Evolutionary conservation across 2,113 vertebrate species (phyloP).

Genomic region (Sturnus vulgaris): DNA sequence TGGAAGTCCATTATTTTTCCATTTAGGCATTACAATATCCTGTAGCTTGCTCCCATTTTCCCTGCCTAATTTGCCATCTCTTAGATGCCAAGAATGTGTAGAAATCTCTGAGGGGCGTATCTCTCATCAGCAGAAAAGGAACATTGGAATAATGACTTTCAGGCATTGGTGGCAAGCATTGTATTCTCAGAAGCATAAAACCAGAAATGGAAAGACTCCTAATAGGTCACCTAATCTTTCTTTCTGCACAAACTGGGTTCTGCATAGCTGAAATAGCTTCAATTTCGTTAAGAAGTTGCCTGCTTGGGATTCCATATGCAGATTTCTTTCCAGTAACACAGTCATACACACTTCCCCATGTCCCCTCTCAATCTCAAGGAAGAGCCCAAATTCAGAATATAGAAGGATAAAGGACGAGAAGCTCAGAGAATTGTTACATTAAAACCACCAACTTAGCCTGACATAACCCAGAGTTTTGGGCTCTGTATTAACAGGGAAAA

Average conservation of each 20-base stretch:
- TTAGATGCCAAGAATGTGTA: slow-evolving; percentile 19
- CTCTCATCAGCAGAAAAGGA: slow-evolving; percentile 49
- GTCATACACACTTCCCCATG: not conserved
- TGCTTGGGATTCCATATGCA: slow-evolving; percentile 14
- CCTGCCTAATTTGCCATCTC: slow-evolving; percentile 59
- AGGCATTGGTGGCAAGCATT: slow-evolving; percentile 42
- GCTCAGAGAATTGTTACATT: not conserved
- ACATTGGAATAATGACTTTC: slow-evolving; percentile 61
- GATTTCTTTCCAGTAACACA: not conserved
- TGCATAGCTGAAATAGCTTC: slow-evolving; percentile 3
- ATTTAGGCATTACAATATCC: slow-evolving; percentile 48
- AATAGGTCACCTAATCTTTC: slow-evolving; percentile 50
- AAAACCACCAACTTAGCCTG: not conserved
- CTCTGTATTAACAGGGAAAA: not conserved
- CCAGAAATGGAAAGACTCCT: slow-evolving; percentile 47
- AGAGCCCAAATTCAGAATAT: not conserved
- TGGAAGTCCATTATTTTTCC: slow-evolving; percentile 49
- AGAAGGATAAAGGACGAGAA: not conserved
- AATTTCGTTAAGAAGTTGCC: not conserved
- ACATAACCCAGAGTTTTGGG: not conserved
- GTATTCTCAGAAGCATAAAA: slow-evolving; percentile 62
- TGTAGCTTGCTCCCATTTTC: slow-evolving; percentile 56
- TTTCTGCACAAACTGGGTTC: slow-evolving; percentile 7
- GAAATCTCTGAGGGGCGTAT: slow-evolving; percentile 41
- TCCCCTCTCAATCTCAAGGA: not conserved